Conservation (phyloP, 2,797 vertebrate species). For the Tragelaphus eurycerus region DNA sequence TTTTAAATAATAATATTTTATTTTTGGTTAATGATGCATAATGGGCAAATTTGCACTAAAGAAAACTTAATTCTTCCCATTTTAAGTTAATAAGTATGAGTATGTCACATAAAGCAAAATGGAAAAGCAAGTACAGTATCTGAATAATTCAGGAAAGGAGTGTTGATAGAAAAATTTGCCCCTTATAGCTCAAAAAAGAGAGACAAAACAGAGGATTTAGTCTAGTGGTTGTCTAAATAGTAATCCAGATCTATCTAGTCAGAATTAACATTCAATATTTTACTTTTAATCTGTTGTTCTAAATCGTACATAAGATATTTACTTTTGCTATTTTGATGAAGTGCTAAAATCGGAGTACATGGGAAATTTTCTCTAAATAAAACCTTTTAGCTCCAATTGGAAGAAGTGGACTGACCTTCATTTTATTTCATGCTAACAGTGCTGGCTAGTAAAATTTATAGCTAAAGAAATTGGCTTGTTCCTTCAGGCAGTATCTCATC, state of each 20-base stretch:
- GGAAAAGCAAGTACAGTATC: neutral
- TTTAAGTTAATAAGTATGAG: slow-evolving; percentile 7
- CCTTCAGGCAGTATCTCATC: slow-evolving; percentile 61
- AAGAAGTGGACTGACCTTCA: slow-evolving; percentile 64
- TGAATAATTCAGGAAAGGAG: neutral
- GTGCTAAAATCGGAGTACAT: slow-evolving; percentile 35
- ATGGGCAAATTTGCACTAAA: neutral
- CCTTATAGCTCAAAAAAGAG: neutral
- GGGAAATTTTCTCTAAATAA: slow-evolving; percentile 60
- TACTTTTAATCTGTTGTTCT: slow-evolving; percentile 23
- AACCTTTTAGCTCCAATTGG: slow-evolving; percentile 61
- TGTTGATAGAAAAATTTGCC: neutral
- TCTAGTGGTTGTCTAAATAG: neutral
- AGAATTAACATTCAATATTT: slow-evolving; percentile 18
- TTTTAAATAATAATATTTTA: neutral
- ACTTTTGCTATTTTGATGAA: slow-evolving; percentile 33
- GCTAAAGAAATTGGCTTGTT: slow-evolving; percentile 59
- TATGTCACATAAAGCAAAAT: slow-evolving; percentile 20
- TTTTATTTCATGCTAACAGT: slow-evolving; percentile 67
- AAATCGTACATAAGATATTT: slow-evolving; percentile 9
- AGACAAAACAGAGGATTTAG: neutral
- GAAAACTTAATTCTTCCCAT: slow-evolving; percentile 5
- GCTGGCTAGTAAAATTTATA: slow-evolving; percentile 56
- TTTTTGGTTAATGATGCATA: neutral
- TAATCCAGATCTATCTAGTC: neutral